Evolutionary conservation across 2,888 invertebrate genomes (phyloP), one percentile per base, ranked within the genome.

Genomic region (Limnephilus marmoratus): DNA sequence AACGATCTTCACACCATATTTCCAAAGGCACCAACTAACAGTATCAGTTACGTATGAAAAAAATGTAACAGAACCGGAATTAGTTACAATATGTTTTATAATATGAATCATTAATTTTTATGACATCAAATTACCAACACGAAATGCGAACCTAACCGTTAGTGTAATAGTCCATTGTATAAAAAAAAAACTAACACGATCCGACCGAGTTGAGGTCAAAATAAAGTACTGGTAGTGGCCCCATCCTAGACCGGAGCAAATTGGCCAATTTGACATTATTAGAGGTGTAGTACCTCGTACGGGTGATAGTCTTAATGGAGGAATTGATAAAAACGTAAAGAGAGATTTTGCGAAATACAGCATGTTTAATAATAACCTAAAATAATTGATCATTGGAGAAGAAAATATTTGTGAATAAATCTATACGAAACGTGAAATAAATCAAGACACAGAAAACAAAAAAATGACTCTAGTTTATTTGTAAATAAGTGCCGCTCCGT

Each of bases 151-250:
- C 68, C 88, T 11, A 31, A 68, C 88, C 81, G 88, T 89, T 89
- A 89, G 41, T 41, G 34, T 89, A 89, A 89, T 89, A 81, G 81
- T 89, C 80, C 88, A 89, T 89, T 89, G 88, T 89, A 80, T 80
- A 24, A 49, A 45, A 86, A 86, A 83, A 45, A 83, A 83, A 18
- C 37, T 83, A 83, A 83, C 37, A 83, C 83, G 83, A 34, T 83
- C 37, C 83, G n/a, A 83, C 37, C 37, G 15, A 34, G 83, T 37
- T 83, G 83, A 83, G 83, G 83, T 83, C 37, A 34, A 83, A 37
- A 83, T 37, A 41, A 68, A 68, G 24, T 68, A 68, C 68, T 68
- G 24, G 68, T 9, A 68, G 68, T n/a, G 24, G 68, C n/a, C 24
- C 68, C 68, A 68, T 68, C 68, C 68, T 68, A 9, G 83, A 29